Conservation (phyloP, 1,140 invertebrate genomes). For the Ceratina australensis region DNA sequence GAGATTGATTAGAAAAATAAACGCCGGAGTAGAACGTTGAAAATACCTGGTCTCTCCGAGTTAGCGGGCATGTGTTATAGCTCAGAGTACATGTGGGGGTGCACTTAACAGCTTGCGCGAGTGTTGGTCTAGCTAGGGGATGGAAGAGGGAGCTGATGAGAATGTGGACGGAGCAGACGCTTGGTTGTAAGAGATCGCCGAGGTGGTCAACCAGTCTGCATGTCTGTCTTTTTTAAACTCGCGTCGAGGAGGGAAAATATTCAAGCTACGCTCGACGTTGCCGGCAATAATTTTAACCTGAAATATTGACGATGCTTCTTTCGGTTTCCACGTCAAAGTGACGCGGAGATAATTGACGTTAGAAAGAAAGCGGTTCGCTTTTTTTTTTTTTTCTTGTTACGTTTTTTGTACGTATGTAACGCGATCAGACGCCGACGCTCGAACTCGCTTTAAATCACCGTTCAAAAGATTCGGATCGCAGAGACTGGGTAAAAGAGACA, state of each 20-base stretch:
- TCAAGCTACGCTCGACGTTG: neutral
- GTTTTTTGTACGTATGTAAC: neutral
- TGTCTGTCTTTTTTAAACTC: conserved; percentile 34
- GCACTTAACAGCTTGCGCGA: conserved; percentile 34
- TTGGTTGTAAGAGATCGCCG: conserved; percentile 61
- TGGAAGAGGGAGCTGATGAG: conserved; percentile 53
- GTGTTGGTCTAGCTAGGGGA: conserved; percentile 39
- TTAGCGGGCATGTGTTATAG: conserved; percentile 50
- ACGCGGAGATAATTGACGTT: neutral
- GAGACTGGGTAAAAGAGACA: neutral
- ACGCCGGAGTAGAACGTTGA: conserved; percentile 18
- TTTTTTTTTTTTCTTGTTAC: conserved; percentile 6
- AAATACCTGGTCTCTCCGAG: conserved; percentile 37
- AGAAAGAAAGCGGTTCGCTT: conserved; percentile 15
- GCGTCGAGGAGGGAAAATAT: no score
- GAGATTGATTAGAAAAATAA: conserved; percentile 23
- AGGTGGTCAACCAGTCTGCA: conserved; percentile 66
- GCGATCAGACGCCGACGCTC: conserved; percentile 30
- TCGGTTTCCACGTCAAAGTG: neutral
- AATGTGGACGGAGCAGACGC: conserved; percentile 59
- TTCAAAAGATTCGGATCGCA: neutral
- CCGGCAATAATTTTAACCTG: conserved; percentile 1
- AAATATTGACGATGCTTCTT: neutral
- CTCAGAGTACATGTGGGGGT: conserved; percentile 32
- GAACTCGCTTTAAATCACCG: conserved; percentile 36